These are phyloP conservation scores for Notocelia uddmanniana DNA, from an alignment of 2,888 invertebrate genomes.

Conservation along the genomic window DNA sequence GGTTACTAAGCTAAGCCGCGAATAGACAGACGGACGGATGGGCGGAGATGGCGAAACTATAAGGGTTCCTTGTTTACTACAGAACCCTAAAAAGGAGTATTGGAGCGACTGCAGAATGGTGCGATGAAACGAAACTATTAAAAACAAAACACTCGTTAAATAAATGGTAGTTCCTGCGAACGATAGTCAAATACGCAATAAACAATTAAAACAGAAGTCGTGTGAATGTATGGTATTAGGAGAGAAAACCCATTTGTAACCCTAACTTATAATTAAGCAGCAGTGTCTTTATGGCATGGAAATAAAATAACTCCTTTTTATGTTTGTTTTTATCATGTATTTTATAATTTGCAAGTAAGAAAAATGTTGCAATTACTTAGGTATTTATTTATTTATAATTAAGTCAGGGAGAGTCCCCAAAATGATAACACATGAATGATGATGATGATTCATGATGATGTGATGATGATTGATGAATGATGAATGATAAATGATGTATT, in stretches of 20 bases:
- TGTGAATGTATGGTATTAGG: not conserved
- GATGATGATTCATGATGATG: too few relatives aligned
- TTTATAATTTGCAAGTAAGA: not conserved
- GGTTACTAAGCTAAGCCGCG: too few relatives aligned
- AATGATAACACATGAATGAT: too few relatives aligned
- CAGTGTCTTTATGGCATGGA: not conserved
- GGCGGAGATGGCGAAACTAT: too few relatives aligned
- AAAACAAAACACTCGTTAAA: conserved; percentile 31
- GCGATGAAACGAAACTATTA: not conserved
- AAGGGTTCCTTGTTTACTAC: too few relatives aligned
- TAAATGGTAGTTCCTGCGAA: not conserved
- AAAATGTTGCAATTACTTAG: not conserved
- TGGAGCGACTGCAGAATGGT: not conserved
- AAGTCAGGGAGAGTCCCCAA: too few relatives aligned
- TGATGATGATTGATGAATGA: too few relatives aligned
- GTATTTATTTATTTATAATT: too few relatives aligned
- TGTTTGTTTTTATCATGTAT: not conserved
- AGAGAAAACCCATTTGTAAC: not conserved
- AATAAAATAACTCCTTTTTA: conserved; percentile 17
- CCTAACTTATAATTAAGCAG: not conserved
- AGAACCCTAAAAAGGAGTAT: too few relatives aligned
- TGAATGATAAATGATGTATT: too few relatives aligned
- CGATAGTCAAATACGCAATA: not conserved
- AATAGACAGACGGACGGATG: too few relatives aligned
- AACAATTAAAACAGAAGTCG: not conserved